Percentiles rank a stretch among this genome's conserved stretches.
Evolutionary conservation across 2,797 vertebrate genomes (phyloP).

Genomic region (Coccyzus lansbergi): DNA sequence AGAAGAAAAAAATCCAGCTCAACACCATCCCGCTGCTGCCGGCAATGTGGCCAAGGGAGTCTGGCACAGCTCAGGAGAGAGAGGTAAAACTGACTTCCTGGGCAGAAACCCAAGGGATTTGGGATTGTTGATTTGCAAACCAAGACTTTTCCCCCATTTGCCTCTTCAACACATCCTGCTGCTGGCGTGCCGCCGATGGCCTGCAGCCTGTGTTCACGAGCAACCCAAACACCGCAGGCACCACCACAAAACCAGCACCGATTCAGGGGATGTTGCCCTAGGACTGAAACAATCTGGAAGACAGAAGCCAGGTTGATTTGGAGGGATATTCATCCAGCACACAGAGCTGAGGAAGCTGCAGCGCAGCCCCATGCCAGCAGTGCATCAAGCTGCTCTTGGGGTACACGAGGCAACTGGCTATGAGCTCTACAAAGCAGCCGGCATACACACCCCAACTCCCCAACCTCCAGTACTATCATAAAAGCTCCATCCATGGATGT

Average conservation of each 20-base stretch:
- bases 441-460: accelerated
- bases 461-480: not conserved
- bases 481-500: not conserved
- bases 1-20: not conserved
- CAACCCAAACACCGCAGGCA: accelerated
- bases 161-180: not conserved
- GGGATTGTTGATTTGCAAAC: constrained; percentile 20
- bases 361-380: accelerated
- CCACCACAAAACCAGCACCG: not conserved
- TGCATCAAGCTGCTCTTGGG: accelerated
- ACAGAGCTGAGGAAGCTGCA: not conserved
- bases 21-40: not conserved
- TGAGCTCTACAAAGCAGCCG: not conserved
- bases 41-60: not conserved
- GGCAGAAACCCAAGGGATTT: not conserved
- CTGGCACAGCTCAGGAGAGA: not conserved
- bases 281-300: not conserved
- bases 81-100: not conserved
- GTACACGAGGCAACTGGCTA: accelerated
- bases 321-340: not conserved
- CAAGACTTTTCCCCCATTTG: accelerated
- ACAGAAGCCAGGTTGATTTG: not conserved
- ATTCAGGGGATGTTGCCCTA: accelerated
- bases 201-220: accelerated
- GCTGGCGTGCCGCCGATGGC: not conserved